Conservation (phyloP, 2,888 invertebrate species). For the Lasioglossum pauxillum region DNA sequence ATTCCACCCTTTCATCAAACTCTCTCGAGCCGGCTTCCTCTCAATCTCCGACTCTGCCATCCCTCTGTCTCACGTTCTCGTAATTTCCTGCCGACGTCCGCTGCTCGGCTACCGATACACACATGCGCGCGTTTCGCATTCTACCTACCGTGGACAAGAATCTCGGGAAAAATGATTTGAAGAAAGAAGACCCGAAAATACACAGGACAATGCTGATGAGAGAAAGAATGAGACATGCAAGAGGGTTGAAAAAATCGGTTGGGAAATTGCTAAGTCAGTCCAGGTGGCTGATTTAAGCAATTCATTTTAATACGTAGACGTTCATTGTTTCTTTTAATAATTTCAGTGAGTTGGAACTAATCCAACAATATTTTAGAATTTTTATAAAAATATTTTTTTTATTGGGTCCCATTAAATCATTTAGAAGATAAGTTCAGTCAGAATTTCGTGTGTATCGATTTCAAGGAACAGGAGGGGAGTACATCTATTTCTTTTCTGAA, state of each 20-base stretch:
- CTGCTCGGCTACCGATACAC: constrained; percentile 23
- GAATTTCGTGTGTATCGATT: too few relatives aligned
- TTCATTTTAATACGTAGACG: too few relatives aligned
- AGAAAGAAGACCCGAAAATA: neutral
- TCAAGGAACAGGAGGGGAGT: too few relatives aligned
- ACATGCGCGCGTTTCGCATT: neutral
- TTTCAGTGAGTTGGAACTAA: too few relatives aligned
- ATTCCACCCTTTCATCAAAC: constrained; percentile 59
- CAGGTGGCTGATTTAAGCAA: neutral
- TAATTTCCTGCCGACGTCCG: constrained; percentile 40
- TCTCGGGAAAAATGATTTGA: neutral
- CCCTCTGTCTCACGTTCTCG: constrained; percentile 41
- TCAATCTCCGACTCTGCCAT: constrained; percentile 16
- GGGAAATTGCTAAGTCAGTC: constrained; percentile 30
- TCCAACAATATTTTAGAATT: too few relatives aligned
- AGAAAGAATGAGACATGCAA: neutral
- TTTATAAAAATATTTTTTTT: too few relatives aligned
- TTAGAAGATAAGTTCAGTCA: too few relatives aligned
- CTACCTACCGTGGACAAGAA: neutral
- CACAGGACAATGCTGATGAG: neutral
- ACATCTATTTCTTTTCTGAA: too few relatives aligned
- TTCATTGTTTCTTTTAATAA: too few relatives aligned
- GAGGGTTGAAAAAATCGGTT: constrained; percentile 5
- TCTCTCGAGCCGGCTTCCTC: constrained; percentile 22
- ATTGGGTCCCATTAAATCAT: too few relatives aligned